Conservation (phyloP, 2,113 vertebrate species). For the Nannospalax galili region DNA sequence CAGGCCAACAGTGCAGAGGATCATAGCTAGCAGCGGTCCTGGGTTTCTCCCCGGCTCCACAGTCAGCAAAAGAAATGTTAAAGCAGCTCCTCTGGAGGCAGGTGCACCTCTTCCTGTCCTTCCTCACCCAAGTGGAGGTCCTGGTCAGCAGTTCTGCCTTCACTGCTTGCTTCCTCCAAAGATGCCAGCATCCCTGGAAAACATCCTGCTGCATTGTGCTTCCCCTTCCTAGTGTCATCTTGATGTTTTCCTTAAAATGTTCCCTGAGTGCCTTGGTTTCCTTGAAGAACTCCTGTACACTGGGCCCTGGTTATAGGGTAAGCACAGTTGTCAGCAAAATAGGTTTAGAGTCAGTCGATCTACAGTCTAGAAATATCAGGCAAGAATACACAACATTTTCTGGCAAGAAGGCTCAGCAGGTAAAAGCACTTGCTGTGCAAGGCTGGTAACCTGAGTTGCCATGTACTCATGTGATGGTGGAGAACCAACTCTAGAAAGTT, state of each 20-base stretch:
- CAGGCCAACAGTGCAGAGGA: too few species aligned
- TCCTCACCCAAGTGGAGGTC: neutral
- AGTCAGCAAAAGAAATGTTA: neutral
- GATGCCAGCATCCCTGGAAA: neutral
- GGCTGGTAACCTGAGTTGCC: too few species aligned
- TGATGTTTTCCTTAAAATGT: constrained; percentile 46
- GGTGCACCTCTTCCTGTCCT: neutral
- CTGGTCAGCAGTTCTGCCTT: neutral
- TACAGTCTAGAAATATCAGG: neutral
- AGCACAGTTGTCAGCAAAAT: neutral
- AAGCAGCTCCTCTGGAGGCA: neutral
- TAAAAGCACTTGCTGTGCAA: neutral
- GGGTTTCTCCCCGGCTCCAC: neutral
- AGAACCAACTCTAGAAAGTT: neutral
- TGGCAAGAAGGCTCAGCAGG: too few species aligned
- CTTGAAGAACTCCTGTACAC: neutral
- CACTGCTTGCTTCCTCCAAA: neutral
- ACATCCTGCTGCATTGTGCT: neutral
- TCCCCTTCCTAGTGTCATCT: neutral
- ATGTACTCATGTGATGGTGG: neutral
- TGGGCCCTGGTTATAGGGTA: neutral
- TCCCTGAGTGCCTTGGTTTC: constrained; percentile 2
- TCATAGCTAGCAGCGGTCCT: neutral
- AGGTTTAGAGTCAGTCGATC: neutral
- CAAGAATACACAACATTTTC: neutral